Conservation (phyloP, 2,797 vertebrate genomes). For the Triplophysa bombifrons region DNA sequence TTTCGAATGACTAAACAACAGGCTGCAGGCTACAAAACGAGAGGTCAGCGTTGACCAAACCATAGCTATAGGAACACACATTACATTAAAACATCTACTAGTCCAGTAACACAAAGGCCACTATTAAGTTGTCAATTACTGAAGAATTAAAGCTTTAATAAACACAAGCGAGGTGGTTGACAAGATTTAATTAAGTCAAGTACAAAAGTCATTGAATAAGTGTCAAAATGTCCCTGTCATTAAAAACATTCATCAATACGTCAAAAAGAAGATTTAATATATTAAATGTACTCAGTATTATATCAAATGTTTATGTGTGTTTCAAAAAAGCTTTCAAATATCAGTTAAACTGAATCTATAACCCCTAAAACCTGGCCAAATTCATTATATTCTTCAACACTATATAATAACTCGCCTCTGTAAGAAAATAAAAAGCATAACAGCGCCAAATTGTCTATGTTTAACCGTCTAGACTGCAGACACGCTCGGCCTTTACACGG, state of each 20-base stretch:
- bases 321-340: neutral
- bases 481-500: neutral
- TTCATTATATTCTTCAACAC: neutral
- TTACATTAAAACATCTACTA: constrained; percentile 2
- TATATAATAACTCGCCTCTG: neutral
- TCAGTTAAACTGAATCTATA: neutral
- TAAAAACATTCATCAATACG: neutral
- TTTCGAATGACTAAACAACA: constrained; percentile 28
- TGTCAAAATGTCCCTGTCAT: neutral
- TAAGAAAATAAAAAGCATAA: neutral
- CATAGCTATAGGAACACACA: constrained; percentile 21
- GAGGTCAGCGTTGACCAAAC: constrained; percentile 7
- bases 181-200: neutral
- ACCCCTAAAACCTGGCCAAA: neutral
- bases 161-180: neutral
- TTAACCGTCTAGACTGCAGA: constrained; percentile 14
- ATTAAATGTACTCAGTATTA: neutral
- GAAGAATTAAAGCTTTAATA: constrained; percentile 15
- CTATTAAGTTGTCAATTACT: constrained; percentile 15
- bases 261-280: neutral
- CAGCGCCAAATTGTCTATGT: neutral
- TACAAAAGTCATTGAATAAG: neutral
- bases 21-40: neutral
- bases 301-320: neutral
- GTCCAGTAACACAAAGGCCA: constrained; percentile 28